Base-by-base conservation (phyloP, 1,140 invertebrate genomes). In the Ips nitidus region DNA sequence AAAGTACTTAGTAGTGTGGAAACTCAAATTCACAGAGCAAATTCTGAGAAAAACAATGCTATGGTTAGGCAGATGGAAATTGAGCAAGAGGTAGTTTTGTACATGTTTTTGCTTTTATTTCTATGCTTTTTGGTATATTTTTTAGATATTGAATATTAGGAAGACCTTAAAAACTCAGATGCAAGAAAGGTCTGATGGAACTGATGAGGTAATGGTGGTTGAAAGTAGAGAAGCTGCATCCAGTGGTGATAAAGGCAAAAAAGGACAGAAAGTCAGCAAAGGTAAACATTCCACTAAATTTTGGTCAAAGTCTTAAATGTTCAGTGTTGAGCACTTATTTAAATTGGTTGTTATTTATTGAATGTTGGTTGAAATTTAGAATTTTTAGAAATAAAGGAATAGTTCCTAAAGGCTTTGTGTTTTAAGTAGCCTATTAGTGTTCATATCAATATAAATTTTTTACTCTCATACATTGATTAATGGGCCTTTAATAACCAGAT, bases 1-100 rank as follows among this genome's bases (percentile, higher is more conserved):
- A 87, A 88, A 39, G 93, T 98, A 39, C 84, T 97, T 52, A 86
- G 85, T 43, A 94, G 93, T 74, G 93, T 98, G 22, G 95, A 98
- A 77, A 86, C 87, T 58, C 95, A 98, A 84, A 95, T 98, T 73
- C 86, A 88, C 55, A 83, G 89, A 72, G 95, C 96, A 1, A 98
- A 98, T 81, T 75, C 83, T 41, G 90, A 94, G 71, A 98, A 97
- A 79, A 89, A 93, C 68, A 87, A 86, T 72, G 88, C 91, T 41
- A 87, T 92, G 7, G 87, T 89, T 75, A 90, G 94, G 71, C 93
- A 93, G 77, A 89, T 93, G 65, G 86, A 87, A 70, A 89, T 97
- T 72, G 94, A 98, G 74, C 87, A 89, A 79, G 93, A 97, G 85
- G 69, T 71, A 61, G 4, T 2, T 38, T 53, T 58, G 4, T 22